Conservation (phyloP, 1,140 invertebrate genomes). For the Metaphire vulgaris region DNA sequence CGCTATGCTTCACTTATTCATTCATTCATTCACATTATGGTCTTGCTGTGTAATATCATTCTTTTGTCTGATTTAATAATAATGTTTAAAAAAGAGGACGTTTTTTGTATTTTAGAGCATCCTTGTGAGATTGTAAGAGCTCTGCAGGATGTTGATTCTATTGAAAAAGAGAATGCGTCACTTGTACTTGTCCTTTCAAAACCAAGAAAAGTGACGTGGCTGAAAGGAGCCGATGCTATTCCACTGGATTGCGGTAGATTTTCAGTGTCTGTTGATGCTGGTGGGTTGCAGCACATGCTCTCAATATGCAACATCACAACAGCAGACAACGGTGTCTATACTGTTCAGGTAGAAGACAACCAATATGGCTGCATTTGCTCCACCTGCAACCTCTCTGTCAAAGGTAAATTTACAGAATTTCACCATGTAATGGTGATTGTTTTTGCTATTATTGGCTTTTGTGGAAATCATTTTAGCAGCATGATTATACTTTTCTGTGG, state of each 20-base stretch:
- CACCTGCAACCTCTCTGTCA: conserved; percentile 22
- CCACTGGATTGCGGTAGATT: neutral
- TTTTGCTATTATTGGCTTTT: too few relatives aligned
- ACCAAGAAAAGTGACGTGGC: neutral
- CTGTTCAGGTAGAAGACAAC: conserved; percentile 22
- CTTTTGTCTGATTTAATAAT: too few relatives aligned
- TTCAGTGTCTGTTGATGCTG: conserved; percentile 5
- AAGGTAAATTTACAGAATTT: too few relatives aligned
- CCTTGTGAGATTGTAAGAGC: neutral
- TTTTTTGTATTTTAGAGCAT: neutral
- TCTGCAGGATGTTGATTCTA: neutral
- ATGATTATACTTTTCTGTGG: too few relatives aligned
- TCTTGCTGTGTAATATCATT: too few relatives aligned
- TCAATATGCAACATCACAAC: conserved; percentile 21
- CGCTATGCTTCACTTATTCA: too few relatives aligned
- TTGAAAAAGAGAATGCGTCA: neutral
- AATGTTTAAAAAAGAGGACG: too few relatives aligned
- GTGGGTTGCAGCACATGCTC: conserved; percentile 15
- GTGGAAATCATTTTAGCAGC: too few relatives aligned
- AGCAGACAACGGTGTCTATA: conserved; percentile 28
- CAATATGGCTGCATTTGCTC: conserved; percentile 13
- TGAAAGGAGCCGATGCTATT: neutral
- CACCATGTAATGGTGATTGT: too few relatives aligned
- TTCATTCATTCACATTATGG: too few relatives aligned
- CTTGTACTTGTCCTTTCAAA: neutral